Evolutionary conservation across 2,113 vertebrate species (phyloP).

Genomic region (Tamias sibiricus): DNA sequence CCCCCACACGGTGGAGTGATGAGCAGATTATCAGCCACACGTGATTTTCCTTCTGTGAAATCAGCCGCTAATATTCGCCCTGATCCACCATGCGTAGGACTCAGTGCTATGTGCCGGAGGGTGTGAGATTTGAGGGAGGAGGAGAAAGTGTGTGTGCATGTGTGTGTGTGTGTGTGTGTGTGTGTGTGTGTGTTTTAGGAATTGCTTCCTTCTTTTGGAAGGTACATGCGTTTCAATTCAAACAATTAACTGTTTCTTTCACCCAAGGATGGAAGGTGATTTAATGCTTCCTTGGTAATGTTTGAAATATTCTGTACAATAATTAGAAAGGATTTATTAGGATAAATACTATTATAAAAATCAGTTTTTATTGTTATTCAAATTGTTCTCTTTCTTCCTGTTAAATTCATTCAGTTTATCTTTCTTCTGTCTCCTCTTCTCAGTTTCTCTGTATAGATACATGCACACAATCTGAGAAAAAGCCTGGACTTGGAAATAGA

Average conservation of each 20-base stretch:
- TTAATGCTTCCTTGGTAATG: not conserved
- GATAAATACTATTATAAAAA: not conserved
- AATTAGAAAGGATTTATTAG: not conserved
- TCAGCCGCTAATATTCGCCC: not conserved
- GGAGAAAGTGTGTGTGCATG: accelerated
- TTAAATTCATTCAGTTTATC: not conserved
- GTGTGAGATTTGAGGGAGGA: not conserved
- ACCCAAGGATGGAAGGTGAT: not conserved
- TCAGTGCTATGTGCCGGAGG: not conserved
- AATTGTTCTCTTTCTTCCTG: not conserved
- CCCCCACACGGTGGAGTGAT: not conserved
- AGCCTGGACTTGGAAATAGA: not conserved
- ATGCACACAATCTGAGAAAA: not conserved
- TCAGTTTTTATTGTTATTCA: not conserved
- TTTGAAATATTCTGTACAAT: not conserved
- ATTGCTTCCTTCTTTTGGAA: not conserved
- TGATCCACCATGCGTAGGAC: not conserved
- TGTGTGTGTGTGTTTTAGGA: not conserved
- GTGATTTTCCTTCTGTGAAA: not conserved
- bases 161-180: not conserved
- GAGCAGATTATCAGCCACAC: not conserved
- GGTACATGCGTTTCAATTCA: not conserved
- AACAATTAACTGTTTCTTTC: not conserved
- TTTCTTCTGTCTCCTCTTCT: not conserved
- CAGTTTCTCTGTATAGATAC: not conserved